Base-by-base conservation (phyloP, 2,797 vertebrate genomes). In the Arctocebus calabarensis region DNA sequence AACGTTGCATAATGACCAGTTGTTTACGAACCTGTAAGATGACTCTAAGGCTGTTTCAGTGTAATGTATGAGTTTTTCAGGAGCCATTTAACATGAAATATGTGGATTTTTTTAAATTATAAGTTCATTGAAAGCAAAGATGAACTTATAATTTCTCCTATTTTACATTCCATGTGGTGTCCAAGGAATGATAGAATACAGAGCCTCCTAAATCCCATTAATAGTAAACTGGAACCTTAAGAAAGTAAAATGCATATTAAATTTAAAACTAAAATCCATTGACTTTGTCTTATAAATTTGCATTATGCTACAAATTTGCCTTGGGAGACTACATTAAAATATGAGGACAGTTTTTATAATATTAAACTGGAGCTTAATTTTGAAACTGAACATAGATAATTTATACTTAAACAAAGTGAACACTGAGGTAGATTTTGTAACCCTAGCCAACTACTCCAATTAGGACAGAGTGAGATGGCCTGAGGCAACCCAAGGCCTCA, bases 351-450 rank as follows among this genome's bases (percentile, higher is more conserved):
- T 85, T 96, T 93, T 90, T 73, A 74, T 91, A 74, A 90, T 77
- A 92, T 91, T 68, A 92, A 95, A 43, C 66, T 32, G 37, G 32
- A 96, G 88, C 91, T 89, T 82, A 70, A 70, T 94, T 94, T 97
- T 90, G 55, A 96, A 94, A 84, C 52, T 45, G 23, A 95, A 84
- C 27, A 29, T 77, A 27, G 59, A 81, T 92, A 68, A 66, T 79
- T 94, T 95, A 55, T 77, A 94, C 78, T 86, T 91, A 95, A 95
- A 94, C 79, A 94, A 81, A 91, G n/a, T 77, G 86, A 94, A 79
- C 13, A 16, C 40, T 37, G 79, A 66, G 43, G 25, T 84, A 88
- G 62, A 83, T 86, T 71, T 85, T 62, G 22, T 90, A 78, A 87
- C 43, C 37, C 48, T 90, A 73, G 22, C 57, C 83, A 78, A 64